phyloP scores from a whole-genome alignment of 2,797 vertebrate genomes.

The Neosilurus mollespiculum region DNA sequence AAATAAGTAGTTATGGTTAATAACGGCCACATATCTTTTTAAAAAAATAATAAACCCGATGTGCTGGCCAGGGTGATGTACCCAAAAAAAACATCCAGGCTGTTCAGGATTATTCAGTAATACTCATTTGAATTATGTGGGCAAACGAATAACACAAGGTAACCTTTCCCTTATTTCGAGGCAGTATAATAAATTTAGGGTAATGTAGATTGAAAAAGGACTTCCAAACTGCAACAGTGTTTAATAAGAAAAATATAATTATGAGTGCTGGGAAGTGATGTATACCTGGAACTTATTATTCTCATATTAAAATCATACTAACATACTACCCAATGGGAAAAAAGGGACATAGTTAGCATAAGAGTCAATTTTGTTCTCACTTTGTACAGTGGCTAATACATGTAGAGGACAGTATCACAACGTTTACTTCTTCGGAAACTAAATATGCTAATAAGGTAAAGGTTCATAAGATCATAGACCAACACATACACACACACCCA shows the following conservation, averaged over 20 bases:
- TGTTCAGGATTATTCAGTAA: background rate
- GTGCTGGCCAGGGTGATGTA: background rate
- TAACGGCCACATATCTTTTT: background rate
- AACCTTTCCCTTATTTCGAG: slow-evolving; percentile 59
- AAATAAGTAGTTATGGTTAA: background rate
- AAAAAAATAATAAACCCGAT: no score
- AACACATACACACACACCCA: slow-evolving; percentile 1
- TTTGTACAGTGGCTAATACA: background rate
- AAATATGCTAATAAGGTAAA: slow-evolving; percentile 55
- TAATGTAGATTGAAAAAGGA: background rate
- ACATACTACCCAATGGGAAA: background rate
- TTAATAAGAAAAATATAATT: background rate
- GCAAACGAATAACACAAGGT: slow-evolving; percentile 23
- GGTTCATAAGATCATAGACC: slow-evolving; percentile 58
- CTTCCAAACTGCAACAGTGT: background rate
- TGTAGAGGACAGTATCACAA: background rate
- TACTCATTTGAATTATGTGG: background rate
- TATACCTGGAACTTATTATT: background rate
- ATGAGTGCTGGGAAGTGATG: background rate
- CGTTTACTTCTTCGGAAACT: background rate
- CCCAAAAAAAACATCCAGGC: background rate
- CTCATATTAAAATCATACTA: background rate
- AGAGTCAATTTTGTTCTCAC: background rate
- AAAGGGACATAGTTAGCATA: background rate
- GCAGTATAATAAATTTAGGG: background rate